These are phyloP conservation scores for Vicugna pacos DNA, from an alignment of 2,113 vertebrate genomes.

Conservation along the genomic window DNA sequence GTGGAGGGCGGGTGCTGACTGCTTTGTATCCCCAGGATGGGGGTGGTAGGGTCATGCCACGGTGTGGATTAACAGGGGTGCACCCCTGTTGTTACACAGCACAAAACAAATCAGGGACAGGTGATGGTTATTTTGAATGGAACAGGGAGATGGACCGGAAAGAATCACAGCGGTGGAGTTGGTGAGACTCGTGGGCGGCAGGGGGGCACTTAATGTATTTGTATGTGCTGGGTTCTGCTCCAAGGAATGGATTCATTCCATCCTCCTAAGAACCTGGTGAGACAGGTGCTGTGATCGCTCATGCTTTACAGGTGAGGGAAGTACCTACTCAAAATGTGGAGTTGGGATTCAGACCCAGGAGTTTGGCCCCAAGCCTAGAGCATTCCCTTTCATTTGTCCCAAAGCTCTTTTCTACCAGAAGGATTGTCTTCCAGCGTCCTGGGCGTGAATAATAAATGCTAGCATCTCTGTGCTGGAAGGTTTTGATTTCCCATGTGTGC, in stretches of 20 bases:
- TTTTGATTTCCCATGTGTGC: accelerated
- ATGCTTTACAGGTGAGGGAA: accelerated
- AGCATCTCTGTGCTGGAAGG: not conserved
- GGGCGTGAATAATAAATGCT: not conserved
- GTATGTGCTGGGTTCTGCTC: not conserved
- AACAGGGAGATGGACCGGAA: not conserved
- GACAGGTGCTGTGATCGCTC: too few relatives aligned
- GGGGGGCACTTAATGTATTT: accelerated
- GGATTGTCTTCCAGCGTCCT: accelerated
- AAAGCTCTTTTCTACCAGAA: not conserved
- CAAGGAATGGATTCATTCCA: too few relatives aligned
- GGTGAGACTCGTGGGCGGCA: not conserved
- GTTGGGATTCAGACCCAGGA: too few relatives aligned
- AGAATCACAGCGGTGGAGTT: accelerated
- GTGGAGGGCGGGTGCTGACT: accelerated
- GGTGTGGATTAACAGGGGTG: not conserved
- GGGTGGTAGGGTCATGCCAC: not conserved
- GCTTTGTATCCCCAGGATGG: not conserved
- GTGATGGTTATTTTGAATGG: not conserved
- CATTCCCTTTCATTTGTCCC: not conserved
- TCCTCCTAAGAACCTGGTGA: not conserved
- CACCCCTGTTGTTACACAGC: not conserved
- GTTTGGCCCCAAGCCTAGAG: not conserved
- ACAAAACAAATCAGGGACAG: not conserved
- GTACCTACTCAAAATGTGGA: not conserved